Conservation (phyloP, 2,797 vertebrate genomes). For the Triplophysa bombifrons region DNA sequence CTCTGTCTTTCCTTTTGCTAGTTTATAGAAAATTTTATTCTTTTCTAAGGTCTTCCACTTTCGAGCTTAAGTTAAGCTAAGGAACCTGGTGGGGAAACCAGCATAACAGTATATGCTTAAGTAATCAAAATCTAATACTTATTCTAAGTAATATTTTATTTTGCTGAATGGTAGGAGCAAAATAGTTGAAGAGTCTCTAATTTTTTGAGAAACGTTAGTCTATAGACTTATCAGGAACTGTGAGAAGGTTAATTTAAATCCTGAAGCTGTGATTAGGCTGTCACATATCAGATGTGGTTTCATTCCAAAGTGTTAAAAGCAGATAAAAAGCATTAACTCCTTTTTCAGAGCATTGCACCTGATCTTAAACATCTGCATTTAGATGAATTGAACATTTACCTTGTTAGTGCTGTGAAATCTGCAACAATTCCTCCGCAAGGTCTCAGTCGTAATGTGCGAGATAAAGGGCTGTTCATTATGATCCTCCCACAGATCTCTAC, state of each 20-base stretch:
- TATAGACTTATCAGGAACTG: neutral
- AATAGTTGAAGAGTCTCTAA: no score
- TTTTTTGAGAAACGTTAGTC: neutral
- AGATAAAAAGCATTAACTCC: neutral
- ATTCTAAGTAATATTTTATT: no score
- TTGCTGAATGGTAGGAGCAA: no score
- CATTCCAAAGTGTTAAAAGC: neutral
- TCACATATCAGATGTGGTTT: neutral
- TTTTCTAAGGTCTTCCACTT: neutral
- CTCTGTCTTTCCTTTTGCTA: neutral
- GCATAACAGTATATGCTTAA: no score
- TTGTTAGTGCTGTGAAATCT: neutral
- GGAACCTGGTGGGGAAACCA: no score
- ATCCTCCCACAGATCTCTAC: neutral
- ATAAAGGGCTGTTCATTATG: neutral
- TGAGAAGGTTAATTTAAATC: neutral
- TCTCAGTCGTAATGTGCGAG: neutral
- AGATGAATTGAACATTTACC: neutral
- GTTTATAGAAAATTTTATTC: constrained; percentile 5
- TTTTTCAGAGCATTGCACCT: neutral
- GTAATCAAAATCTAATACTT: no score
- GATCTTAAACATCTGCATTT: neutral
- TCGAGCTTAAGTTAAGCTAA: no score
- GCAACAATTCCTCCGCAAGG: neutral
- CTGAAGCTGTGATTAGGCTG: neutral